These are phyloP conservation scores for Falco rusticolus DNA, from an alignment of 2,797 vertebrate genomes.

Conservation along the genomic window DNA sequence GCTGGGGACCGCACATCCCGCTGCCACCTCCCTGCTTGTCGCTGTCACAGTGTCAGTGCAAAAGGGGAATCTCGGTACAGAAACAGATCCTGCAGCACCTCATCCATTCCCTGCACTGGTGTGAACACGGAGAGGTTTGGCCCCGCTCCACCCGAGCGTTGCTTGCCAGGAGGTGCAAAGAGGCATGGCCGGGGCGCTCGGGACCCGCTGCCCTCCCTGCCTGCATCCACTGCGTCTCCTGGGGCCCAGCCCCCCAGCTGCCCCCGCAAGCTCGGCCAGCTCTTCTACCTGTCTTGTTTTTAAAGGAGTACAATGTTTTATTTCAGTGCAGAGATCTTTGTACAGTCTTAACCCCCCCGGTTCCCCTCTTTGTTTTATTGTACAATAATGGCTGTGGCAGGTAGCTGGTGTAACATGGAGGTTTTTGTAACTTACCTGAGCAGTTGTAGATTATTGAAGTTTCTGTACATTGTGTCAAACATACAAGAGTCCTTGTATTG, in stretches of 20 bases:
- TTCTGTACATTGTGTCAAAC: slow-evolving; percentile 76
- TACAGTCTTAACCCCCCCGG: slow-evolving; percentile 41
- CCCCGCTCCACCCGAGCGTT: background rate
- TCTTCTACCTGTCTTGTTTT: background rate
- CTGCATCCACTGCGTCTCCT: accelerated
- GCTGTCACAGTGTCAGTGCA: background rate
- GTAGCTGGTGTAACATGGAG: slow-evolving; percentile 24
- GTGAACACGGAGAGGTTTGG: background rate
- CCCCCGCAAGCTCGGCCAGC: background rate
- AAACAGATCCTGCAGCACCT: background rate
- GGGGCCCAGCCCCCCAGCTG: background rate
- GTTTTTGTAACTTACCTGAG: slow-evolving; percentile 49
- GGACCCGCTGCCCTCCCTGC: background rate
- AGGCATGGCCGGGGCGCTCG: accelerated
- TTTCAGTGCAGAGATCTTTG: slow-evolving; percentile 35
- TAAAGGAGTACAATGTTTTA: background rate
- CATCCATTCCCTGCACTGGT: background rate
- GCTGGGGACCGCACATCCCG: background rate
- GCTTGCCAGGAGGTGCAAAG: background rate
- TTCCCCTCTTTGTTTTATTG: background rate
- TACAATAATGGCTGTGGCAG: slow-evolving; percentile 22
- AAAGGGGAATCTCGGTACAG: slow-evolving; percentile 10
- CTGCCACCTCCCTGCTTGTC: background rate
- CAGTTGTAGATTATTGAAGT: slow-evolving; percentile 72
- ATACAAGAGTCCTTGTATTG: slow-evolving; percentile 73